Evolutionary conservation across 2,797 vertebrate species (phyloP).

Genomic region (Fistularia tabacaria): DNA sequence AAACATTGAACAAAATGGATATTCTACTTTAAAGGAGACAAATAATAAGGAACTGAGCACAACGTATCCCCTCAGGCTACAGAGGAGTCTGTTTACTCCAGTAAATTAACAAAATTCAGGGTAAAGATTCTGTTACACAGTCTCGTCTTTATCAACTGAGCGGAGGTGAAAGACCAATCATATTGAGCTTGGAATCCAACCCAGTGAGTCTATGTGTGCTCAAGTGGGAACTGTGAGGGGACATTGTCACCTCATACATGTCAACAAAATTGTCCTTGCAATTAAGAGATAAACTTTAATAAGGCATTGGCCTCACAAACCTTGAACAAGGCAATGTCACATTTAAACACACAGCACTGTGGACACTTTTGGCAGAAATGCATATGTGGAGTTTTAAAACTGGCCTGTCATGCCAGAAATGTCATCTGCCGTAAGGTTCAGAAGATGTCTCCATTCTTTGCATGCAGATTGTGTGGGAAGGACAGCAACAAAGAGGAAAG

Average conservation of each 20-base stretch:
- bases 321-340: slow-evolving; percentile 70
- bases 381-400: slow-evolving; percentile 47
- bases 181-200: too few relatives aligned
- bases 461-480: slow-evolving; percentile 48
- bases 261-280: slow-evolving; percentile 67
- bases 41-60: too few relatives aligned
- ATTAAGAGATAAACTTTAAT: slow-evolving; percentile 83
- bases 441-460: slow-evolving; percentile 42
- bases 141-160: too few relatives aligned
- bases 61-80: too few relatives aligned
- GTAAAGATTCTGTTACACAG: too few relatives aligned
- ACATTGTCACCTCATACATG: slow-evolving; percentile 34
- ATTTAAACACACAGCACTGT: slow-evolving; percentile 39
- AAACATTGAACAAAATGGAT: too few relatives aligned
- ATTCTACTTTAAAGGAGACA: too few relatives aligned
- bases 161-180: too few relatives aligned
- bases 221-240: slow-evolving; percentile 23
- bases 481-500: slow-evolving; percentile 44
- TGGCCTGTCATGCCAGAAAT: slow-evolving; percentile 66
- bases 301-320: slow-evolving; percentile 57
- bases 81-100: too few relatives aligned
- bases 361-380: slow-evolving; percentile 13
- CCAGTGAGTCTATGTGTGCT: slow-evolving; percentile 8
- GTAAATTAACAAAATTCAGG: too few relatives aligned
- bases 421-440: slow-evolving; percentile 65